Conservation (phyloP, 2,888 invertebrate species). For the Drosophila neotestacea region DNA sequence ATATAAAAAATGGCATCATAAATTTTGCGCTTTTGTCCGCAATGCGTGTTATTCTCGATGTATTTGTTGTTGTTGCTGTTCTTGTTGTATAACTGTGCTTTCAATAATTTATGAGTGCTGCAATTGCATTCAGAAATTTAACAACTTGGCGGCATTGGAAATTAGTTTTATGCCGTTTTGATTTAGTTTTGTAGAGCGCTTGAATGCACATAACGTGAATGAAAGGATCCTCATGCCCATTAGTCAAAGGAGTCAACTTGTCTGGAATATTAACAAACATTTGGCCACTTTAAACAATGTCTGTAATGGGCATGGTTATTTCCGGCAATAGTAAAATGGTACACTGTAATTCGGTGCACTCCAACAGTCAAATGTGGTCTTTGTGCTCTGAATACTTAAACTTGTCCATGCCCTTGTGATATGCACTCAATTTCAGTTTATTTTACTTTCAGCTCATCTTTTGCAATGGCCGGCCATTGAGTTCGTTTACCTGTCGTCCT, state of each 20-base stretch:
- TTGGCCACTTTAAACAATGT: constrained; percentile 40
- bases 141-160: constrained; percentile 54
- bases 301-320: constrained; percentile 6
- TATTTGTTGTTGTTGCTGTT: constrained; percentile 8
- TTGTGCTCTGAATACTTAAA: constrained; percentile 50
- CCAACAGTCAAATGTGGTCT: constrained; percentile 22
- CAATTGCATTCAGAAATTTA: constrained; percentile 52
- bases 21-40: constrained; percentile 56
- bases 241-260: constrained; percentile 26
- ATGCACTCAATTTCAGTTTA: constrained; percentile 73
- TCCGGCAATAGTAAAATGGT: background rate
- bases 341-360: constrained; percentile 14
- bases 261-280: constrained; percentile 41
- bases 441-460: constrained; percentile 74
- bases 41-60: constrained; percentile 32
- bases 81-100: constrained; percentile 16
- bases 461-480: constrained; percentile 43
- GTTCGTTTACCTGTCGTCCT: constrained; percentile 63
- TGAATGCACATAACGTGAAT: constrained; percentile 22
- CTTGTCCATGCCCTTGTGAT: constrained; percentile 21
- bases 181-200: constrained; percentile 44
- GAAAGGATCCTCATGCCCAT: background rate
- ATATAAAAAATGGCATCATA: constrained; percentile 39
- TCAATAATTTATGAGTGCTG: constrained; percentile 56
- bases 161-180: constrained; percentile 60